Base-by-base conservation (phyloP, 2,888 invertebrate genomes). In the Lobophora halterata region DNA sequence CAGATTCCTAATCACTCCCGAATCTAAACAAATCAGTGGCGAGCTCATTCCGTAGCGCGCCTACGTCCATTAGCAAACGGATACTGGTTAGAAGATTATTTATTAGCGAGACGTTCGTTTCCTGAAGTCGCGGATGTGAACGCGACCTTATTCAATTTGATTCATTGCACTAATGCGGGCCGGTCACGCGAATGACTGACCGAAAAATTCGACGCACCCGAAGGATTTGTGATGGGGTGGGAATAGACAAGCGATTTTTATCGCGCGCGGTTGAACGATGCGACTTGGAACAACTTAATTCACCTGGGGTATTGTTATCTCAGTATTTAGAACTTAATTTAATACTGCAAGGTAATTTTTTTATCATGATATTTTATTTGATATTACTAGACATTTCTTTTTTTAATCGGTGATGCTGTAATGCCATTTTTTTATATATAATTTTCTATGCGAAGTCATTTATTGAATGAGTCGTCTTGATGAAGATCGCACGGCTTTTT, bases 131-230 rank as follows among this genome's bases (percentile, higher is more conserved):
- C 63, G 68, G 68, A 70, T 67, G 70, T 70, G 68, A 61, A 65
- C 57, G 52, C 61, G 58, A 60, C 70, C 67, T 71, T 68, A 80
- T 78, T 79, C 76, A 80, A 80, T 79, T 77, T 75, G 78, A 80
- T 76, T 79, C 78, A 72, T 74, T 68, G 72, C 68, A 60, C 69
- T 82, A 78, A 79, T 79, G 79, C 66, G 73, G 46, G 33, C 51
- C 59, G 67, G 76, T 77, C 80, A 81, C 80, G 82, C 79, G 73
- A 81, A 61, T 70, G 67, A 64, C 65, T 55, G 65, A 56, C 71
- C 68, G 63, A 69, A 71, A 71, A 66, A 68, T 61, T 59, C 55
- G 54, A 64, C 61, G 58, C 61, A 58, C 59, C 64, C 59, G 55
- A 53, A 55, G 43, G 55, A 52, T 46, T 45, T 46, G 40, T 43